Conservation (phyloP, 2,888 invertebrate species). For the Galeruca laticollis region DNA sequence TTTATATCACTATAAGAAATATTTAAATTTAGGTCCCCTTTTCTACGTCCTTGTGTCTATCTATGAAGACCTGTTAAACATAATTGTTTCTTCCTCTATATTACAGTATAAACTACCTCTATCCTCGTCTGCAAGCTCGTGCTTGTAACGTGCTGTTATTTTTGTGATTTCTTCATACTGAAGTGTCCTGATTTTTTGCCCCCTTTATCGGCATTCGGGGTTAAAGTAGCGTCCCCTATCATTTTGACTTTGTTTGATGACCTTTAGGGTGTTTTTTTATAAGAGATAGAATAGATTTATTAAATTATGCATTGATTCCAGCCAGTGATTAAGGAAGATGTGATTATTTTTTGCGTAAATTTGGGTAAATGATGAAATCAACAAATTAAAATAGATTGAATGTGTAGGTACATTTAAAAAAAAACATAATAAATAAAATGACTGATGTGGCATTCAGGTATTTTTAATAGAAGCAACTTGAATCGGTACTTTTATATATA, state of each 20-base stretch:
- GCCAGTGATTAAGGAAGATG: too few relatives aligned
- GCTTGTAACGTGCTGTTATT: slow-evolving; percentile 57
- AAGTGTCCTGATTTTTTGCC: slow-evolving; percentile 37
- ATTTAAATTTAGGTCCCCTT: too few relatives aligned
- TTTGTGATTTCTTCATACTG: slow-evolving; percentile 47
- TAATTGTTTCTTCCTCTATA: slow-evolving; percentile 45
- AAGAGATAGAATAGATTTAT: neutral
- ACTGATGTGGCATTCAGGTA: too few relatives aligned
- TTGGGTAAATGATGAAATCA: too few relatives aligned
- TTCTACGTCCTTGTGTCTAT: slow-evolving; percentile 36
- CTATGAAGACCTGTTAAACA: slow-evolving; percentile 47
- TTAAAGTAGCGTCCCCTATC: slow-evolving; percentile 32
- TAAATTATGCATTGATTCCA: neutral
- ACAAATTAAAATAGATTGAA: too few relatives aligned
- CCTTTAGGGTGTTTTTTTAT: slow-evolving; percentile 14
- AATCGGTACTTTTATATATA: too few relatives aligned
- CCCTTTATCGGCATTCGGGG: slow-evolving; percentile 41
- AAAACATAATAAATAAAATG: too few relatives aligned
- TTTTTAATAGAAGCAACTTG: too few relatives aligned
- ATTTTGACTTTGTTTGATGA: slow-evolving; percentile 30
- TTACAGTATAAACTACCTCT: slow-evolving; percentile 37
- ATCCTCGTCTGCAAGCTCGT: slow-evolving; percentile 54
- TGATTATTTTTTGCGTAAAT: too few relatives aligned
- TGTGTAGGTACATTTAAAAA: too few relatives aligned
- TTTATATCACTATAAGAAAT: too few relatives aligned